Evolutionary conservation across 2,797 vertebrate genomes (phyloP), one percentile per base, ranked within the genome.

Genomic region (Ctenopoma kingsleyae): DNA sequence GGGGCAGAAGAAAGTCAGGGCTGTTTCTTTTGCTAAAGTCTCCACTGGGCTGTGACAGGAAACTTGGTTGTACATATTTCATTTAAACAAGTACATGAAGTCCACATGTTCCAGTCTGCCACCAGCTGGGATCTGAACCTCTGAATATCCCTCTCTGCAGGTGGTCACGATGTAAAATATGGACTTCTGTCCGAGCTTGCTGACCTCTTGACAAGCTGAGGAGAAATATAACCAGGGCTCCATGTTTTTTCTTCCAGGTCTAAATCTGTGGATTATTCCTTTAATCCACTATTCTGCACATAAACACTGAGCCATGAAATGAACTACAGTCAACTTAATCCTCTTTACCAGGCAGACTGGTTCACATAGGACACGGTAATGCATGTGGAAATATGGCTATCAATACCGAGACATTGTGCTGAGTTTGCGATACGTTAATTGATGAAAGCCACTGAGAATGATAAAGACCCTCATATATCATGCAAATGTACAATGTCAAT

Each of bases 271-370:
- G 75, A 89, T 89, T 78, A 74, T 70, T 40, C 76, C 78, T 88
- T 84, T 89, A 90, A 91, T 87, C 85, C 83, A 67, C 74, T 58
- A 64, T 72, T 78, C 74, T 30, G 74, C 77, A 65, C 74, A 79
- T 82, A 86, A 85, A 91, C 84, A 86, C 77, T 74, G 83, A 89
- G 81, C 85, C 82, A 85, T 81, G 83, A 86, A 87, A 91, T 89
- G 69, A 89, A 80, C 83, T 68, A 59, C 66, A 76, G 83, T 86
- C 76, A 70, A 75, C 59, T 64, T 91, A 91, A 90, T 92, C 87
- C 90, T 87, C 88, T 88, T 88, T 68, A 80, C 59, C 22, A 64
- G 54, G 44, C 74, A 8, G 63, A 54, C 72, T 16, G 57, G 20
- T 61, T 63, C 56, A 63, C 54, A 63, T 53, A 65, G 55, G 19